phyloP scores from a whole-genome alignment of 2,888 invertebrate genomes.

The Ormyrus labotus region DNA sequence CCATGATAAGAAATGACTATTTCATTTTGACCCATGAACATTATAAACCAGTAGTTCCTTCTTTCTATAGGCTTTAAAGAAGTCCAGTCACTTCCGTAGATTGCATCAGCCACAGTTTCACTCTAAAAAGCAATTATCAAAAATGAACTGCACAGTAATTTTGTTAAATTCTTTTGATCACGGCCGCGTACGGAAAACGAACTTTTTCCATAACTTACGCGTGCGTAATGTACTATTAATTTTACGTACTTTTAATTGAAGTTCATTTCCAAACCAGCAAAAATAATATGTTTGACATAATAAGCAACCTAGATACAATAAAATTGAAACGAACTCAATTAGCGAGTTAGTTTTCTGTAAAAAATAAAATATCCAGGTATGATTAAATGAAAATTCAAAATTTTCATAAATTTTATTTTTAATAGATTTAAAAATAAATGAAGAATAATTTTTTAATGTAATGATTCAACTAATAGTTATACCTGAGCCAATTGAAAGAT shows the following conservation, averaged over 20 bases:
- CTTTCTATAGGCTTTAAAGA: background rate
- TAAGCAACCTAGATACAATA: too few species aligned
- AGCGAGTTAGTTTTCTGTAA: constrained; percentile 20
- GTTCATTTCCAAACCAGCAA: too few species aligned
- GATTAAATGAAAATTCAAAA: background rate
- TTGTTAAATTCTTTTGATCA: background rate
- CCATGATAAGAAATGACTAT: constrained; percentile 29
- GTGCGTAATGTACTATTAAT: too few species aligned
- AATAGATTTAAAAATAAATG: background rate
- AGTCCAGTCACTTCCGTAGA: constrained; percentile 31
- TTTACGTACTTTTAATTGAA: too few species aligned
- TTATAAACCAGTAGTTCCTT: background rate
- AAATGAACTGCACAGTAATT: background rate
- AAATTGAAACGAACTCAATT: background rate
- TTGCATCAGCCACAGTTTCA: background rate
- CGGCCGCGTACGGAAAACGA: too few species aligned
- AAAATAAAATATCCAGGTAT: constrained; percentile 13
- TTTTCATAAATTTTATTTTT: background rate
- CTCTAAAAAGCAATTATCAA: constrained; percentile 17
- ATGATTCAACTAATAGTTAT: background rate
- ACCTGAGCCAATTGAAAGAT: constrained; percentile 7
- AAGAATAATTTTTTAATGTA: background rate
- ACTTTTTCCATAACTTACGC: too few species aligned
- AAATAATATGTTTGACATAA: too few species aligned
- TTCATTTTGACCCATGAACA: constrained; percentile 16